Evolutionary conservation across 2,113 vertebrate genomes (phyloP).

Genomic region (Tichodroma muraria): DNA sequence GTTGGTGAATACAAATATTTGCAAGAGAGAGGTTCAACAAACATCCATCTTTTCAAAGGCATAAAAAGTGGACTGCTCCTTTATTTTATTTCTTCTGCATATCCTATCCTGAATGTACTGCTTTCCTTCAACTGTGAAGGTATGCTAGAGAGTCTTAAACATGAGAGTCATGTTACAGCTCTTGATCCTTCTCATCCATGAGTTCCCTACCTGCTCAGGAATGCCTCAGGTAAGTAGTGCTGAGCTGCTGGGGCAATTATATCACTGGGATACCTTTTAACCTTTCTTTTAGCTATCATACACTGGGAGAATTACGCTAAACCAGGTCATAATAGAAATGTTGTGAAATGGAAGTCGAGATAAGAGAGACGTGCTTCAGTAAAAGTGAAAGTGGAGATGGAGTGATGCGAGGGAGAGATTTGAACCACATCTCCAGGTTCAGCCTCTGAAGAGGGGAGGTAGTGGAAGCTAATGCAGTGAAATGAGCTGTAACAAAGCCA

Average conservation of each 20-base stretch:
- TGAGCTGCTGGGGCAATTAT: neutral
- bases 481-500: constrained; percentile 41
- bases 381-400: neutral
- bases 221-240: neutral
- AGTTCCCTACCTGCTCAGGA: neutral
- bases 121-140: neutral
- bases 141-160: neutral
- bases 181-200: neutral
- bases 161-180: neutral
- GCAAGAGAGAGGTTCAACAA: neutral
- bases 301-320: neutral
- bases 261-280: neutral
- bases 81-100: neutral
- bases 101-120: neutral
- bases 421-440: neutral
- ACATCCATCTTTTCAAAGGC: neutral
- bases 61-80: neutral
- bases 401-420: neutral
- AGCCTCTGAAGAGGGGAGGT: neutral
- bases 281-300: neutral
- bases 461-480: constrained; percentile 26
- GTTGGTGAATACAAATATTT: neutral
- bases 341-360: neutral
- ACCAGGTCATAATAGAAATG: neutral
- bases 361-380: neutral